Evolutionary conservation across 2,113 vertebrate species (phyloP).

Genomic region (Upupa epops): DNA sequence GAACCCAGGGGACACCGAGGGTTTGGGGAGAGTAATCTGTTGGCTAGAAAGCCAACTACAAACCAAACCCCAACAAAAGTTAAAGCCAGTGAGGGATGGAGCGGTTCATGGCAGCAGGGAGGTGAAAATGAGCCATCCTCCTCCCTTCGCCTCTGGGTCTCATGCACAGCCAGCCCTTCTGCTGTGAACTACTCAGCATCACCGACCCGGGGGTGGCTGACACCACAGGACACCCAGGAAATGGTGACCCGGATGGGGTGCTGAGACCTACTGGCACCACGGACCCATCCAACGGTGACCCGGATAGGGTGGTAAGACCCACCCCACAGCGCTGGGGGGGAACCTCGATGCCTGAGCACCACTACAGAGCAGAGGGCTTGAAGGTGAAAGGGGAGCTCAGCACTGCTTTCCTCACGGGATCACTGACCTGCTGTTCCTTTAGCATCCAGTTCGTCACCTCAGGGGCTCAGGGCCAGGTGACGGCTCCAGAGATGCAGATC

Average conservation of each 20-base stretch:
- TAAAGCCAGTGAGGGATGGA: neutral
- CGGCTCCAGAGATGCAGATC: neutral
- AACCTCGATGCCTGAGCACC: too few relatives aligned
- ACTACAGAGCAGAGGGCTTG: too few relatives aligned
- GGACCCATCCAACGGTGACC: too few relatives aligned
- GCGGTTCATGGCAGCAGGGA: neutral
- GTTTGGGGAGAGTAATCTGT: neutral
- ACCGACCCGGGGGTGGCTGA: rapidly evolving
- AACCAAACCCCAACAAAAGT: neutral
- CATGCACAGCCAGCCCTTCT: rapidly evolving
- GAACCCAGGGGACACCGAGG: neutral
- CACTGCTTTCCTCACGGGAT: neutral
- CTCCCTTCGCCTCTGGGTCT: neutral
- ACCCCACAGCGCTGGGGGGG: too few relatives aligned
- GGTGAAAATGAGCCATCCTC: neutral
- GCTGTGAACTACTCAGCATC: rapidly evolving
- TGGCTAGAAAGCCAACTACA: neutral
- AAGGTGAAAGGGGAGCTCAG: neutral
- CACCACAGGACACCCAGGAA: rapidly evolving
- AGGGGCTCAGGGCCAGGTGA: neutral
- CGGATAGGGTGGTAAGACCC: too few relatives aligned
- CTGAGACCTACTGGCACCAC: too few relatives aligned
- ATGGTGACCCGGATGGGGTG: rapidly evolving
- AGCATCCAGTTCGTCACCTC: neutral
- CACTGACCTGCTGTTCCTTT: neutral